A percentile compares a stretch with the other conserved stretches of the same genome.
phyloP scores from a whole-genome alignment of 2,888 invertebrate genomes.

The Scaptomyza caliginosa region DNA sequence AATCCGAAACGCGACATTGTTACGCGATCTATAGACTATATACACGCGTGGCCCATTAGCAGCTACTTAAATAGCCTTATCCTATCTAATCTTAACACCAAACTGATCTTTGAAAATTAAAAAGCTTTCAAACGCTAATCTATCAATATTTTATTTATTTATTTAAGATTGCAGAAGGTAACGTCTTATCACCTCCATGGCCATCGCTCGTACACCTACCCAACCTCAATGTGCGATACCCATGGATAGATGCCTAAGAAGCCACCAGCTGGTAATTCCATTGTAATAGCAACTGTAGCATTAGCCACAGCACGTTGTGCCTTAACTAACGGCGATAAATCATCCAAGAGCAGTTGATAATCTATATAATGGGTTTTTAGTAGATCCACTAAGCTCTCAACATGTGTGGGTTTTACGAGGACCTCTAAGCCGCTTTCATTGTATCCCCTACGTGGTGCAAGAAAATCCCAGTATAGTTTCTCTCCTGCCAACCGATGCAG shows the following conservation, averaged over 20 bases:
- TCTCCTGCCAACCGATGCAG: slow-evolving; percentile 21
- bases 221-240: slow-evolving; percentile 82
- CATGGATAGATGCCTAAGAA: slow-evolving; percentile 85
- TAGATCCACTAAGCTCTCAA: slow-evolving; percentile 9
- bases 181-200: slow-evolving; percentile 63
- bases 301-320: slow-evolving; percentile 66
- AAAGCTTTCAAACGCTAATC: slow-evolving; percentile 22
- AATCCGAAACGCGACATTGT: slow-evolving; percentile 51
- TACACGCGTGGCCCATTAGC: slow-evolving; percentile 22
- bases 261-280: slow-evolving; percentile 87
- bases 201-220: slow-evolving; percentile 82
- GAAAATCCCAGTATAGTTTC: slow-evolving; percentile 41
- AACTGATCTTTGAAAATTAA: slow-evolving; percentile 38
- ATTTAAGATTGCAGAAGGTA: slow-evolving; percentile 39
- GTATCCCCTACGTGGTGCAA: slow-evolving; percentile 15
- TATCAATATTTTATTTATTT: too few relatives aligned
- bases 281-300: slow-evolving; percentile 82
- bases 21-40: slow-evolving; percentile 13
- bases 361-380: slow-evolving; percentile 39
- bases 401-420: slow-evolving; percentile 58
- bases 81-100: slow-evolving; percentile 51
- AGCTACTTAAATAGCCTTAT: slow-evolving; percentile 51
- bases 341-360: slow-evolving; percentile 51
- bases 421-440: slow-evolving; percentile 44
- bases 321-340: slow-evolving; percentile 54